A percentile compares a stretch with the other conserved stretches of the same genome.
Evolutionary conservation across 2,797 vertebrate genomes (phyloP).

Genomic region (Amniataba percoides): DNA sequence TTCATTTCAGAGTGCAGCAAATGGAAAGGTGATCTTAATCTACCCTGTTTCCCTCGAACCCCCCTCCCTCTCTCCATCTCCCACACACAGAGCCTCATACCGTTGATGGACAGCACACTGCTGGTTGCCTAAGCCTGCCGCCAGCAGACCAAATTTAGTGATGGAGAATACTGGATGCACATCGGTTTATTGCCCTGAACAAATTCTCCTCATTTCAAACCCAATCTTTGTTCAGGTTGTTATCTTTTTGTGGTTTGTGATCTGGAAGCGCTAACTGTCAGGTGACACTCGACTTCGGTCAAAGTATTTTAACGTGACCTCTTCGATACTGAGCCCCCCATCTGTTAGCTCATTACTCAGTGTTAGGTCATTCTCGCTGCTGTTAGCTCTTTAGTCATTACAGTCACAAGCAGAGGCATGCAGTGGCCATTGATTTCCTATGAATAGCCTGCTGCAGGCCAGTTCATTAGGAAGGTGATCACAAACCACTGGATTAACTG

Average conservation of each 20-base stretch:
- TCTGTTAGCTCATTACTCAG: slow-evolving; percentile 78
- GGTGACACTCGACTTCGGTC: slow-evolving; percentile 33
- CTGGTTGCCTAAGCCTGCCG: slow-evolving; percentile 57
- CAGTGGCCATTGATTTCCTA: slow-evolving; percentile 84
- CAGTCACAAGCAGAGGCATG: slow-evolving; percentile 72
- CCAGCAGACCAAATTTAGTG: slow-evolving; percentile 60
- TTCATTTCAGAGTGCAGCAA: slow-evolving; percentile 85
- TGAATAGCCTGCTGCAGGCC: slow-evolving; percentile 75
- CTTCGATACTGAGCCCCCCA: slow-evolving; percentile 30
- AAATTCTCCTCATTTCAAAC: slow-evolving; percentile 52
- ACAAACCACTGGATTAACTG: slow-evolving; percentile 76
- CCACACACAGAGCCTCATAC: slow-evolving; percentile 74
- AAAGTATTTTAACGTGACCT: slow-evolving; percentile 56
- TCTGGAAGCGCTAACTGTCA: slow-evolving; percentile 1
- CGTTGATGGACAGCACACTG: slow-evolving; percentile 76
- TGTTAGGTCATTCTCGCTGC: slow-evolving; percentile 67
- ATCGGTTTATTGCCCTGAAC: slow-evolving; percentile 49
- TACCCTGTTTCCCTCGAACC: slow-evolving; percentile 73
- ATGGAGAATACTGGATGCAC: slow-evolving; percentile 43
- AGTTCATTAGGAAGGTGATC: slow-evolving; percentile 77
- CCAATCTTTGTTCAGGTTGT: slow-evolving; percentile 39
- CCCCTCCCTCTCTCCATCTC: slow-evolving; percentile 63
- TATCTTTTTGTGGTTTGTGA: slow-evolving; percentile 24
- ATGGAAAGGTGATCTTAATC: slow-evolving; percentile 89
- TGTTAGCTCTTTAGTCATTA: slow-evolving; percentile 71